Conservation (phyloP, 2,888 invertebrate genomes). For the Argyresthia goedartella region DNA sequence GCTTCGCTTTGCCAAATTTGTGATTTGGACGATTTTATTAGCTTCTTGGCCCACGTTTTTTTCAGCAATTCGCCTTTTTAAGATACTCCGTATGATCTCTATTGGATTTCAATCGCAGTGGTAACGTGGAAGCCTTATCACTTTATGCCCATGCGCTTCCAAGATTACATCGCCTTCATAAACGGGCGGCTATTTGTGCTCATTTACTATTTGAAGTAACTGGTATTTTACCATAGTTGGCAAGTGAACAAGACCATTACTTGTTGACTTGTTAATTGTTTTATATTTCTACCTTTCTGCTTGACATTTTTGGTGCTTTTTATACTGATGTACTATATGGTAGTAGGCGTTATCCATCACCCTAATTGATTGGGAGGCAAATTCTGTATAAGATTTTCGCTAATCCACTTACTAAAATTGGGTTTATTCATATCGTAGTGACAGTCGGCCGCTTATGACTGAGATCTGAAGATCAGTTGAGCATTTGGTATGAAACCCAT, state of each 20-base stretch:
- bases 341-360: conserved; percentile 5
- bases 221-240: not conserved
- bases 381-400: conserved; percentile 2
- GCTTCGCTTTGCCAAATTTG: not conserved
- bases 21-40: not conserved
- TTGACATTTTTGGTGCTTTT: not conserved
- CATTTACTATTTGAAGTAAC: conserved; percentile 7
- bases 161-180: conserved; percentile 18
- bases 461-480: conserved; percentile 10
- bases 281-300: not conserved
- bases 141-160: conserved; percentile 12
- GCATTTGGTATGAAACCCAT: conserved; percentile 8
- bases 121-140: conserved; percentile 17
- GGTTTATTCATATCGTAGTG: conserved; percentile 6
- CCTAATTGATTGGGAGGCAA: not conserved
- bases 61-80: conserved; percentile 3
- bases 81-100: conserved; percentile 13
- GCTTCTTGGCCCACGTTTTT: not conserved
- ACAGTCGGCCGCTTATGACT: conserved; percentile 3
- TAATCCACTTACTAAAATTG: conserved; percentile 4
- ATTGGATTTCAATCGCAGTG: conserved; percentile 20
- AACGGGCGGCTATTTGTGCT: conserved; percentile 4
- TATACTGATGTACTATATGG: not conserved
- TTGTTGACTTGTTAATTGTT: not conserved
- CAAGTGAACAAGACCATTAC: not conserved